These are phyloP conservation scores for Donacobius atricapilla DNA, from an alignment of 2,113 vertebrate genomes.

Conservation along the genomic window DNA sequence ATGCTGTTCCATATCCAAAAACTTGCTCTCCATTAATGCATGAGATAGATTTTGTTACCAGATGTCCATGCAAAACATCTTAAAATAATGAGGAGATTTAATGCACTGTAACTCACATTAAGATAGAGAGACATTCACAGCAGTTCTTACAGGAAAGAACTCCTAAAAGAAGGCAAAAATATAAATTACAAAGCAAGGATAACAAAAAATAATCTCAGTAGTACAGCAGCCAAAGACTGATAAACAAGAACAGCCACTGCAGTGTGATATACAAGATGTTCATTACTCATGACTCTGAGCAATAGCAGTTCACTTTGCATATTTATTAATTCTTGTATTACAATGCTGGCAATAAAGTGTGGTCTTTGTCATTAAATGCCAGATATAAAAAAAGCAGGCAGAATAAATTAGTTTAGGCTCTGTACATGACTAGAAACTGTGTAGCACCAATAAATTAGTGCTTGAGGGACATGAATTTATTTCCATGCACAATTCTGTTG, in stretches of 20 bases:
- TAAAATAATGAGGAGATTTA: neutral
- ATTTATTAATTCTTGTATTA: conserved; percentile 57
- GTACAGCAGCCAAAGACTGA: conserved; percentile 1
- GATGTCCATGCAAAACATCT: neutral
- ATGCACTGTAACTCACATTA: neutral
- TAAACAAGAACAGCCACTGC: conserved; percentile 34
- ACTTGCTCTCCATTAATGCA: neutral
- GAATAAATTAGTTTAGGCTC: conserved; percentile 47
- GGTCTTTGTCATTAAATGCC: conserved; percentile 1
- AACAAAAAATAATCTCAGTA: conserved; percentile 17
- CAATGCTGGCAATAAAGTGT: neutral
- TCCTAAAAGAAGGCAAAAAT: neutral
- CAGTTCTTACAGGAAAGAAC: neutral
- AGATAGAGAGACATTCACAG: neutral
- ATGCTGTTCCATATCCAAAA: neutral
- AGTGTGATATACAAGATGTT: conserved; percentile 5
- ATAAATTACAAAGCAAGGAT: conserved; percentile 6
- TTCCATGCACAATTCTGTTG: neutral
- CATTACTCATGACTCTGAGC: conserved; percentile 28
- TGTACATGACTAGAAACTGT: neutral
- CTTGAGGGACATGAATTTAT: conserved; percentile 30
- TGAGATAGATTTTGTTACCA: neutral
- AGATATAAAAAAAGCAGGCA: neutral
- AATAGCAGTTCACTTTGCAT: conserved; percentile 20
- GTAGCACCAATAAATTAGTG: conserved; percentile 14